Conservation (phyloP, 2,797 vertebrate species). For the Microctenopoma lineatum region DNA sequence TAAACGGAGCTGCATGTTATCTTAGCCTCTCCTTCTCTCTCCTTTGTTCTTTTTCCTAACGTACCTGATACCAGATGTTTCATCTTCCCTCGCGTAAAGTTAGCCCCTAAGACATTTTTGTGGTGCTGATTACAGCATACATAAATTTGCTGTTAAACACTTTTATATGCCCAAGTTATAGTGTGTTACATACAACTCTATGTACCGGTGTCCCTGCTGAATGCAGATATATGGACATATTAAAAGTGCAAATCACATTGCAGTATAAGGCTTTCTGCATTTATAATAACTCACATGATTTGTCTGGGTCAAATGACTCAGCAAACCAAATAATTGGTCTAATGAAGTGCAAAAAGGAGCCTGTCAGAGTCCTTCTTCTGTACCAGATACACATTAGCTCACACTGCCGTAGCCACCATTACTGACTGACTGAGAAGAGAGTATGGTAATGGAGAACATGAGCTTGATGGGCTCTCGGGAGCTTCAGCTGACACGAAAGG, state of each 20-base stretch:
- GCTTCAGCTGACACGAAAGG: conserved; percentile 71
- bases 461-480: conserved; percentile 68
- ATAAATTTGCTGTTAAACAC: conserved; percentile 67
- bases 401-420: conserved; percentile 56
- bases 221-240: conserved; percentile 18
- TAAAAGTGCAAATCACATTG: conserved; percentile 38
- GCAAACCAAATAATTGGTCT: conserved; percentile 77
- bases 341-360: conserved; percentile 77
- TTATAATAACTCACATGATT: conserved; percentile 67
- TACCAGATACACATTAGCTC: conserved; percentile 61
- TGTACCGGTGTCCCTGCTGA: conserved; percentile 15
- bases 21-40: conserved; percentile 32
- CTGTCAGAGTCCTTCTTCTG: conserved; percentile 60
- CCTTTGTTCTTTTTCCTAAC: conserved; percentile 45
- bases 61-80: conserved; percentile 73
- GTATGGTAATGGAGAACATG: conserved; percentile 67
- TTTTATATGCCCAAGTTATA: conserved; percentile 48
- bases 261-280: conserved; percentile 44
- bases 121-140: conserved; percentile 70
- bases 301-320: conserved; percentile 72
- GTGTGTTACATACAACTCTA: conserved; percentile 20
- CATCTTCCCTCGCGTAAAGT: conserved; percentile 54
- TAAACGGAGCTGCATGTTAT: background rate
- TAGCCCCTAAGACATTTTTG: conserved; percentile 62
- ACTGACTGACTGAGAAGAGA: conserved; percentile 59